Percentiles rank a stretch among this genome's conserved stretches.
These are phyloP conservation scores for Astropecten irregularis DNA, from an alignment of 53 echinoderm and acorn worm species.

Conservation along the genomic window DNA sequence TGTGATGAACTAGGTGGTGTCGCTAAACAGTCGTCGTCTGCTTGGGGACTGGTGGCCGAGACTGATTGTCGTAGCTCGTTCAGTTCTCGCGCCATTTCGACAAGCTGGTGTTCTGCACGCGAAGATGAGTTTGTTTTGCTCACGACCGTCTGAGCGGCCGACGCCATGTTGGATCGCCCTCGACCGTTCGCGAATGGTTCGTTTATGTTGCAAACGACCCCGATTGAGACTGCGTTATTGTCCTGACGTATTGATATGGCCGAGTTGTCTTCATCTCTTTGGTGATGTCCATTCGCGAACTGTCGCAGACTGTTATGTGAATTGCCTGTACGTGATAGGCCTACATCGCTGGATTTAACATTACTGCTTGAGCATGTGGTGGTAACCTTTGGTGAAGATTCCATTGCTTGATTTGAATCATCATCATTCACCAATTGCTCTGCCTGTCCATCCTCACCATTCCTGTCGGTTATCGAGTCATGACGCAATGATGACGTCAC, in stretches of 20 bases:
- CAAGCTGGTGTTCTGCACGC: constrained; percentile 28
- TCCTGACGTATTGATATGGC: neutral
- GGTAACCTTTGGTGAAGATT: no score
- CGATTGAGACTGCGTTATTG: constrained; percentile 38
- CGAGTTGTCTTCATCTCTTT: neutral
- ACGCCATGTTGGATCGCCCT: neutral
- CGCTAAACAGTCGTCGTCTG: constrained; percentile 2
- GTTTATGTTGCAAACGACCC: constrained; percentile 40
- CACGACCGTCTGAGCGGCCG: neutral
- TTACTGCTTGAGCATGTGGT: no score
- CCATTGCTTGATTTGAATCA: no score
- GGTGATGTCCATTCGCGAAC: neutral
- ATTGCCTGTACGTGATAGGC: no score
- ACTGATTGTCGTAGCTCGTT: neutral
- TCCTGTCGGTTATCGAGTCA: neutral
- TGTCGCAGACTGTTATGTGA: neutral
- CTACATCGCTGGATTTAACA: no score
- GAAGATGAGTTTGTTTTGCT: neutral
- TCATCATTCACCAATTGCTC: no score
- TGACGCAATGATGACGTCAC: neutral
- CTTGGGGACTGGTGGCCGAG: neutral
- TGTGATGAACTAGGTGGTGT: neutral
- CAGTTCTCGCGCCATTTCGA: constrained; percentile 19
- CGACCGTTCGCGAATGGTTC: neutral
- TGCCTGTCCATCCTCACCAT: neutral